Evolutionary conservation across 2,797 vertebrate species (phyloP).

Genomic region (Neosilurus hyrtlii): DNA sequence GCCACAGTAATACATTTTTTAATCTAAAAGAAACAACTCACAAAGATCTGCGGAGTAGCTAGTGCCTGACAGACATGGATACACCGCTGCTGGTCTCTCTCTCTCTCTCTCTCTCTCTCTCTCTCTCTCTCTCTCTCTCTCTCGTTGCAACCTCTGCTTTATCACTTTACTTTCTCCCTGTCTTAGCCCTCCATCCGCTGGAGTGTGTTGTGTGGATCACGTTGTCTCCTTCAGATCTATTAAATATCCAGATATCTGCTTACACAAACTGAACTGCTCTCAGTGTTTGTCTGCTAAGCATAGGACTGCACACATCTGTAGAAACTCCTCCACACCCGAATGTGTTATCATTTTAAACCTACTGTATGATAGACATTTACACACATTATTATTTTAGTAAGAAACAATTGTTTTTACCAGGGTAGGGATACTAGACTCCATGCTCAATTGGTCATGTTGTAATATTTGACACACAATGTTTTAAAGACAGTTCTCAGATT

Average conservation of each 20-base stretch:
- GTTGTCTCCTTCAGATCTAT: constrained; percentile 48
- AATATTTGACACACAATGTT: not conserved
- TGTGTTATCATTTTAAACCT: not conserved
- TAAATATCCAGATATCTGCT: constrained; percentile 54
- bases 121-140: not conserved
- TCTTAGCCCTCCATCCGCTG: constrained; percentile 42
- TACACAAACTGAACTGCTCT: constrained; percentile 36
- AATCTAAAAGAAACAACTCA: too few species aligned
- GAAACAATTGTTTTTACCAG: not conserved
- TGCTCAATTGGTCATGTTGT: not conserved
- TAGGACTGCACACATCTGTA: constrained; percentile 26
- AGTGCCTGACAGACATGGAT: constrained; percentile 33
- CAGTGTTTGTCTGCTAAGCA: not conserved
- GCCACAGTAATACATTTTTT: too few species aligned
- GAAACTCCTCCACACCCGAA: constrained; percentile 33
- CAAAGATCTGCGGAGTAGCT: too few species aligned
- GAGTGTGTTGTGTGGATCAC: constrained; percentile 36
- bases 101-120: not conserved
- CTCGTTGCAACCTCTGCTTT: constrained; percentile 46
- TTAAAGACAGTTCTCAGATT: not conserved
- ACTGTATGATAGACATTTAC: constrained; percentile 18
- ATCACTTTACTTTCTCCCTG: constrained; percentile 52
- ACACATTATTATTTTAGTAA: not conserved
- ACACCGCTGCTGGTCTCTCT: constrained; percentile 34
- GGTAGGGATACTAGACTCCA: not conserved